These are phyloP conservation scores for Garrulus glandarius DNA, from an alignment of 2,797 vertebrate genomes.

Conservation along the genomic window DNA sequence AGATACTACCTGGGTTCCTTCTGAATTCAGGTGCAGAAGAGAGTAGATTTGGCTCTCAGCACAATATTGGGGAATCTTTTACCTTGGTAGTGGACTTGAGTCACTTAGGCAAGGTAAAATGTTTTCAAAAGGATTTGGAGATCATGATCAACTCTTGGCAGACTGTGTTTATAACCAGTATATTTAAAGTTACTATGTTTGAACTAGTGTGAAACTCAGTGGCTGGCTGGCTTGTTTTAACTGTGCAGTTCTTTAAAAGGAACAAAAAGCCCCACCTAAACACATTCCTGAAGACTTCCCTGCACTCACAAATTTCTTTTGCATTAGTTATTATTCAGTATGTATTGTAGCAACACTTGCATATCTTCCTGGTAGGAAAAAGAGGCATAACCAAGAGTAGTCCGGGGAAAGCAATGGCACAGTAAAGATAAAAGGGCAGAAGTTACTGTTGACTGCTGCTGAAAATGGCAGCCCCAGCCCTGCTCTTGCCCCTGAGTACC, in stretches of 20 bases:
- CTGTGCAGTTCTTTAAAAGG: background rate
- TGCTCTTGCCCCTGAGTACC: background rate
- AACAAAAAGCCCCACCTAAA: fast-evolving
- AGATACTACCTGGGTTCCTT: background rate
- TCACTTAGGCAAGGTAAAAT: background rate
- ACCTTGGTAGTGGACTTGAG: background rate
- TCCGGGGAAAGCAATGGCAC: background rate
- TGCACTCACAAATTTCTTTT: background rate
- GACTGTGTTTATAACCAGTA: background rate
- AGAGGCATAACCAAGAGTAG: background rate
- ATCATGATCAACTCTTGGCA: background rate
- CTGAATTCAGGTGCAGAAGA: background rate
- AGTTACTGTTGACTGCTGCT: background rate
- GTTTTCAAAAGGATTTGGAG: background rate
- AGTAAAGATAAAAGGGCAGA: background rate
- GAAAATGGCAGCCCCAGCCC: background rate
- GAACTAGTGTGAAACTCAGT: background rate
- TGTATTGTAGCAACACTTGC: background rate
- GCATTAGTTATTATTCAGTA: background rate
- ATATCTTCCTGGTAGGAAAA: fast-evolving
- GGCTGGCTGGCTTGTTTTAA: background rate
- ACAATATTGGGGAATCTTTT: background rate
- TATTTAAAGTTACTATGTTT: background rate
- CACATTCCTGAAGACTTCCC: background rate
- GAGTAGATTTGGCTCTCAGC: background rate